A percentile compares a stretch with the other conserved stretches of the same genome.
Conservation (phyloP, 2,113 vertebrate species). For the Eolophus roseicapilla region DNA sequence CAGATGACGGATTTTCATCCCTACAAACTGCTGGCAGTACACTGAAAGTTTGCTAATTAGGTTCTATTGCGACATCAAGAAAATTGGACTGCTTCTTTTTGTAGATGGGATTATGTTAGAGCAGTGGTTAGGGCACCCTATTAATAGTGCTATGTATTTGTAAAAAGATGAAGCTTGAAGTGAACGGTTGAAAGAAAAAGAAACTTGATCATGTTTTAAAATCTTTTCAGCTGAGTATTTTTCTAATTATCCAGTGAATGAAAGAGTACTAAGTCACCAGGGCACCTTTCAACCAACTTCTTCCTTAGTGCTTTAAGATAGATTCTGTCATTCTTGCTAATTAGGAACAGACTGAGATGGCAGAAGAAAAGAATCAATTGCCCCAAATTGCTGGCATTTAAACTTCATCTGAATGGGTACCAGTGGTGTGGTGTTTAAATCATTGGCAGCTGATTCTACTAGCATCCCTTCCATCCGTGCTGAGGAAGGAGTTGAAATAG, state of each 20-base stretch:
- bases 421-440: not conserved
- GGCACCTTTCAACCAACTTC: not conserved
- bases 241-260: not conserved
- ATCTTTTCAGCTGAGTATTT: not conserved
- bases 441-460: not conserved
- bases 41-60: conserved; percentile 2
- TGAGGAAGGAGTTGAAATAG: not conserved
- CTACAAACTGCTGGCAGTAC: not conserved
- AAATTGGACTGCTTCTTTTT: not conserved
- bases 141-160: not conserved
- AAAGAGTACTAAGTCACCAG: not conserved
- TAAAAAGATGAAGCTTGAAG: not conserved
- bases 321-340: not conserved
- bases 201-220: not conserved
- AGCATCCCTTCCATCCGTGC: not conserved
- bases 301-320: not conserved
- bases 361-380: not conserved
- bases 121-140: not conserved
- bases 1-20: conserved; percentile 17
- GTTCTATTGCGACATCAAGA: not conserved
- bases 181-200: not conserved
- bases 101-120: not conserved
- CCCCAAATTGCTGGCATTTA: not conserved
- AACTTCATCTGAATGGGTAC: not conserved
- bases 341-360: not conserved